Evolutionary conservation across 2,797 vertebrate genomes (phyloP).

Genomic region (Stomatorhinus walkeri): DNA sequence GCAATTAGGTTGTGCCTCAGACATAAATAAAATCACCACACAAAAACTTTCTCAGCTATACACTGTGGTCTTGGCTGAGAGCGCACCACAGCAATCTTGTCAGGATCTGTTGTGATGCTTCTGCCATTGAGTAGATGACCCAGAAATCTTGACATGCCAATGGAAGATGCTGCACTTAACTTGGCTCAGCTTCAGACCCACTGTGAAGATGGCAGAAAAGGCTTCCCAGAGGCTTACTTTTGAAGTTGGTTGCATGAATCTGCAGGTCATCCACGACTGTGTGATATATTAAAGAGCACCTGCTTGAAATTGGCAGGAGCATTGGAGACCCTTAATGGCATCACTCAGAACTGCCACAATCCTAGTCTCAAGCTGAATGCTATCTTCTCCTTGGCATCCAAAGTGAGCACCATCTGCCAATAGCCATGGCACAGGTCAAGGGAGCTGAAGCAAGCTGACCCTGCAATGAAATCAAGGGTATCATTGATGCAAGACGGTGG

Average conservation of each 20-base stretch:
- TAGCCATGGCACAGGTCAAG: background rate
- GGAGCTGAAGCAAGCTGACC: background rate
- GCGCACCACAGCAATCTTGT: background rate
- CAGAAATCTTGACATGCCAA: background rate
- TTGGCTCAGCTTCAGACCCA: background rate
- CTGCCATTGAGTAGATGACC: background rate
- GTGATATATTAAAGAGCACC: background rate
- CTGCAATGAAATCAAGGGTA: background rate
- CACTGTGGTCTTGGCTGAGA: background rate
- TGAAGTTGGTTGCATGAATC: background rate
- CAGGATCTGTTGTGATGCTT: background rate
- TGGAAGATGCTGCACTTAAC: background rate
- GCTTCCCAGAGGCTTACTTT: background rate
- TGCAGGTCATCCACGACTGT: background rate
- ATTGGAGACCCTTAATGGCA: background rate
- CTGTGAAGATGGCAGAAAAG: background rate
- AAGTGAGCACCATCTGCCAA: background rate
- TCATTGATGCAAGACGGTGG: background rate
- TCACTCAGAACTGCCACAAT: background rate
- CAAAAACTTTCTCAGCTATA: background rate
- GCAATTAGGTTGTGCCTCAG: background rate
- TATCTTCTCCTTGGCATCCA: background rate
- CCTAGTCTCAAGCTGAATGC: background rate
- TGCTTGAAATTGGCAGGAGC: background rate
- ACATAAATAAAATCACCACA: background rate